Evolutionary conservation across 2,797 vertebrate genomes (phyloP), one percentile per base, ranked within the genome.

Genomic region (Pristis pectinata): DNA sequence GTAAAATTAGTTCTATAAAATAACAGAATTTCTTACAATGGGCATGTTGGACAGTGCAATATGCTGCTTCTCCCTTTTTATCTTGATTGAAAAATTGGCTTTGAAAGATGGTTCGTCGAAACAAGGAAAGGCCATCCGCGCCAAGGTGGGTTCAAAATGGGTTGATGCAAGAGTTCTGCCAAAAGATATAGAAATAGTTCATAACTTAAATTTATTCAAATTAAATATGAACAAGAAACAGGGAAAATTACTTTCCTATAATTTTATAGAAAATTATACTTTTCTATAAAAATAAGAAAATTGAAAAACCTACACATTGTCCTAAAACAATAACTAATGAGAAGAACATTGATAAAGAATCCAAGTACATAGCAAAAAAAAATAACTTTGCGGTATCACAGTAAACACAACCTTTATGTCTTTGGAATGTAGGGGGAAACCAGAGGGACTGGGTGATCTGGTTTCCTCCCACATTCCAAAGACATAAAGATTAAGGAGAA

Each of bases 61-160:
- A 95, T 97, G 95, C 94, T 96, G 95, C 0, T 95, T 96, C 94
- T 95, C 97, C 95, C 97, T 97, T 95, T 97, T 97, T 95, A 98
- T 97, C 95, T 96, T 96, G 64, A 98, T 93, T 5, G 97, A 97
- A 96, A 97, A 98, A 95, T 97, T 98, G 94, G 97, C 97, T 96
- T 98, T 98, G 95, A 98, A 98, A 93, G 93, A 95, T 0, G 97
- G 97, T 95, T 98, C 97, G 87, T 98, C 97, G 19, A 98, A 98
- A 96, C 97, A 98, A 6, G 97, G 97, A 94, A 98, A 98, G 0
- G 97, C 97, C 97, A 96, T 97, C 5, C 97, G 96, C 80, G 97
- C 97, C 53, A 96, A 96, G 0, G 97, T 98, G 79, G 97, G 97
- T 96, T 98, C 97, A 96, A 98, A 98, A 95, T 98, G 96, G n/a